Evolutionary conservation across 2,888 invertebrate genomes (phyloP).

Genomic region (Penaeus monodon): DNA sequence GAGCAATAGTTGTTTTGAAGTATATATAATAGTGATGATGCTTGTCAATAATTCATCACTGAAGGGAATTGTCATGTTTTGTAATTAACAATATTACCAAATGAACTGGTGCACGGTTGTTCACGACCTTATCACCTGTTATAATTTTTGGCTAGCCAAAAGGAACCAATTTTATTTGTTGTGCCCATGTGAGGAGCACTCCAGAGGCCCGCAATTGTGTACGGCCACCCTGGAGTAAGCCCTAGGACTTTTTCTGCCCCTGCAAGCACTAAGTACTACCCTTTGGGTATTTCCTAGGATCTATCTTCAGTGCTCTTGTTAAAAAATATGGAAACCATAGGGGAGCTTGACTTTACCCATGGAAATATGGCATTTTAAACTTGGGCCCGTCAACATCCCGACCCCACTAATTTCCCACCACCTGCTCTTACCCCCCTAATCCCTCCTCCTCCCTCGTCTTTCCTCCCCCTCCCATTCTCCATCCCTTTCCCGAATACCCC

Average conservation of each 20-base stretch:
- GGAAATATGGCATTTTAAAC: slow-evolving; percentile 13
- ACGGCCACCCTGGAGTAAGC: slow-evolving; percentile 47
- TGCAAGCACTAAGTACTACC: slow-evolving; percentile 37
- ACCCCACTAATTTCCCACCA: slow-evolving; percentile 2
- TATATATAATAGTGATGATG: slow-evolving; percentile 64
- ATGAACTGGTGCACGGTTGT: slow-evolving; percentile 63
- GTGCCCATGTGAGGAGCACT: slow-evolving; percentile 61
- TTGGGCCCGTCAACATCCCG: slow-evolving; percentile 10
- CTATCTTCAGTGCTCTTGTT: slow-evolving; percentile 35
- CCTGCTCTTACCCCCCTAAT: slow-evolving; percentile 8
- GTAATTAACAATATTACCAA: slow-evolving; percentile 61
- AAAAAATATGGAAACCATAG: slow-evolving; percentile 25
- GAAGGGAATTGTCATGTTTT: slow-evolving; percentile 63
- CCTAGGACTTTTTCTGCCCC: slow-evolving; percentile 49
- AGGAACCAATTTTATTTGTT: slow-evolving; percentile 63
- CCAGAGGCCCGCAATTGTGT: slow-evolving; percentile 46
- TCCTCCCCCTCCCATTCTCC: slow-evolving; percentile 13
- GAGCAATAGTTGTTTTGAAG: slow-evolving; percentile 64
- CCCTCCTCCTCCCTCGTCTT: slow-evolving; percentile 24
- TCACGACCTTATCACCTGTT: slow-evolving; percentile 61
- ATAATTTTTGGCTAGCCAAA: slow-evolving; percentile 58
- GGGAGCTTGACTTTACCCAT: slow-evolving; percentile 36
- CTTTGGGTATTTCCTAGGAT: slow-evolving; percentile 27
- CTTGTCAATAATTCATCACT: slow-evolving; percentile 64
- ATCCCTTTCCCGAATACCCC: slow-evolving; percentile 22